phyloP scores from a whole-genome alignment of 2,888 invertebrate genomes.

The Mesoligia furuncula region DNA sequence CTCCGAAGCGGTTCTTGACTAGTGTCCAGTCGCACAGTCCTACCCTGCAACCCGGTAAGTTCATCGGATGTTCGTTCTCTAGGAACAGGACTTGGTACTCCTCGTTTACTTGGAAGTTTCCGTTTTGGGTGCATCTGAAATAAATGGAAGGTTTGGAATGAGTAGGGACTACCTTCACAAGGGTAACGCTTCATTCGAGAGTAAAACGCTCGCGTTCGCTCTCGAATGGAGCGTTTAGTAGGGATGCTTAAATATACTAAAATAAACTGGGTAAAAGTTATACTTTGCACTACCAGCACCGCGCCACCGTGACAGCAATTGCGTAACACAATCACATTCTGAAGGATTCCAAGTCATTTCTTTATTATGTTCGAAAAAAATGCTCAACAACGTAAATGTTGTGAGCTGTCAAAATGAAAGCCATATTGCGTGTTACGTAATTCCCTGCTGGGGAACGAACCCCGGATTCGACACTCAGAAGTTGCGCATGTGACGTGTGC shows the following conservation, averaged over 20 bases:
- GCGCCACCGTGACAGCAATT: too few relatives aligned
- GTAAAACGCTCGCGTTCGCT: too few relatives aligned
- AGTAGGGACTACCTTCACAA: too few relatives aligned
- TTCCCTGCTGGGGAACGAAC: neutral
- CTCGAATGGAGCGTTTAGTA: neutral
- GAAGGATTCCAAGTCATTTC: too few relatives aligned
- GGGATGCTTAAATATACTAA: neutral
- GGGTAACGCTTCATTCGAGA: too few relatives aligned
- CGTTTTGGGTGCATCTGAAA: slow-evolving; percentile 89
- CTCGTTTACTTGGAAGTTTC: slow-evolving; percentile 84
- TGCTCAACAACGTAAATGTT: too few relatives aligned
- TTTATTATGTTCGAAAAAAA: too few relatives aligned
- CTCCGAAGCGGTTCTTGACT: slow-evolving; percentile 91
- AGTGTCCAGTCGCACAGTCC: slow-evolving; percentile 95
- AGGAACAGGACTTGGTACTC: slow-evolving; percentile 91
- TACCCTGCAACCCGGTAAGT: slow-evolving; percentile 93
- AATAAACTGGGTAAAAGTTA: neutral
- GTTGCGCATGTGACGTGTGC: neutral
- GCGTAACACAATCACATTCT: too few relatives aligned
- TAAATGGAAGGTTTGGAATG: slow-evolving; percentile 23
- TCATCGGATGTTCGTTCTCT: slow-evolving; percentile 93
- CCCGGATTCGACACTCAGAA: neutral
- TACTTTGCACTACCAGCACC: neutral
- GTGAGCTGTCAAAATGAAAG: too few relatives aligned
- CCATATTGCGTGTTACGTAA: too few relatives aligned